phyloP scores from a whole-genome alignment of 2,113 vertebrate genomes.

The Sander lucioperca region DNA sequence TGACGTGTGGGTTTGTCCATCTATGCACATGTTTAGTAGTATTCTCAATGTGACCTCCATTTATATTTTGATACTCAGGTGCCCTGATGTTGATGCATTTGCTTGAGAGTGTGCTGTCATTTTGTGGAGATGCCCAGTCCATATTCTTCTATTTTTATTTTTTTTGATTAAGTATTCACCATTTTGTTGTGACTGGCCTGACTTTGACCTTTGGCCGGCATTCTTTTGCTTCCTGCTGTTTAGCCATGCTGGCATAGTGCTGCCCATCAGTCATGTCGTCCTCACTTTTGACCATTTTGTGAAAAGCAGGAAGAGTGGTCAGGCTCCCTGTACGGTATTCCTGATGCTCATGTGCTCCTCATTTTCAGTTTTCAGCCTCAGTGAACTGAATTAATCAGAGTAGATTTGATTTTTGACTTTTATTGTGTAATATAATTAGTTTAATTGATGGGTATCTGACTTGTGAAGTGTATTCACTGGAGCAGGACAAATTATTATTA shows the following conservation, averaged over 20 bases:
- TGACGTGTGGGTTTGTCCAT: conserved; percentile 1
- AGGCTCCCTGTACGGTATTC: not conserved
- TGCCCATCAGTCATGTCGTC: conserved; percentile 54
- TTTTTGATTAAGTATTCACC: conserved; percentile 21
- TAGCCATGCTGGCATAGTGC: conserved; percentile 8
- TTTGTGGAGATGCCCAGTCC: not conserved
- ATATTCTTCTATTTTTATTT: not conserved
- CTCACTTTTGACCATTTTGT: conserved; percentile 40
- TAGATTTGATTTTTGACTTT: conserved; percentile 10
- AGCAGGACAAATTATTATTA: too few species aligned
- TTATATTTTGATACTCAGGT: conserved; percentile 6
- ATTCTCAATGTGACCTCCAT: conserved; percentile 21
- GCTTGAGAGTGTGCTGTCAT: conserved; percentile 25
- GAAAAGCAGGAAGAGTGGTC: conserved; percentile 13
- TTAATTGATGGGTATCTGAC: conserved; percentile 18
- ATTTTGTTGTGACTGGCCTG: conserved; percentile 47
- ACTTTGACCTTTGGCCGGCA: conserved; percentile 54
- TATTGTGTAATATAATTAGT: conserved; percentile 1
- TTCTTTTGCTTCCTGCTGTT: conserved; percentile 50
- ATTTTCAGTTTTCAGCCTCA: conserved; percentile 18
- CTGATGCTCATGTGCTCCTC: not conserved
- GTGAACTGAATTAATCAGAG: conserved; percentile 17
- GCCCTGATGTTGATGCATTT: not conserved
- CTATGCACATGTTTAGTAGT: not conserved
- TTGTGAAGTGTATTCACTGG: not conserved